Evolutionary conservation across 2,797 vertebrate genomes (phyloP), one percentile per base, ranked within the genome.

Genomic region (Amniataba percoides): DNA sequence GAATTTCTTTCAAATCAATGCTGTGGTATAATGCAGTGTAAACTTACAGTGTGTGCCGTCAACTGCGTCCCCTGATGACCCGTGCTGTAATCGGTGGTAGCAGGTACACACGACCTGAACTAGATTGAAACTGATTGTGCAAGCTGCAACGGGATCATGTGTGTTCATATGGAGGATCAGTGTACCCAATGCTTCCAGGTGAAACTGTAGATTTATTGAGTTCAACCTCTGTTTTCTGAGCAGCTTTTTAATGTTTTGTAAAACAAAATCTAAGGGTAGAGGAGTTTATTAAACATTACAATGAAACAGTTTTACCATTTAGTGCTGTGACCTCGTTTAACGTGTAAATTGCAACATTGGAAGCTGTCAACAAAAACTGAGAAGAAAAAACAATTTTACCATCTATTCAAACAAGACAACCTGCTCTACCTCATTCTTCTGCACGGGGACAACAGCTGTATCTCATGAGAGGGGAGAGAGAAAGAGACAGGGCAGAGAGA

Each of bases 371-470:
- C 78, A 21, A 58, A 7, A 62, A 59, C 36, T 58, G 58, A 21
- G 19, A 3, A 49, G 53, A 27, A 57, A 60, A 15, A 2, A 15
- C 18, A 9, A 58, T 27, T 42, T 16, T 19, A 23, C 18, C 0
- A 49, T 49, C 3, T 39, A 25, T 61, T 67, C 34, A 62, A 52
- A 52, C 42, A 21, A 27, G 16, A 51, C 23, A 73, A 67, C 48
- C 66, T 62, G 51, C 39, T 67, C 70, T 42, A 51, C 57, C 56
- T 74, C 53, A 52, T 70, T 77, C 39, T 72, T 55, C 25, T 77
- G 43, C 58, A 67, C 23, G 14, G 49, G 40, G n/a, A 52, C 1
- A 5, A 46, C 79, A 82, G 78, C 65, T 82, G 73, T 70, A 55
- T 74, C 25, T 79, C 60, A 73, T 73, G 80, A 25, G 21, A n/a